Conservation (phyloP, 1,140 invertebrate species). For the Diachasmimorpha longicaudata region DNA sequence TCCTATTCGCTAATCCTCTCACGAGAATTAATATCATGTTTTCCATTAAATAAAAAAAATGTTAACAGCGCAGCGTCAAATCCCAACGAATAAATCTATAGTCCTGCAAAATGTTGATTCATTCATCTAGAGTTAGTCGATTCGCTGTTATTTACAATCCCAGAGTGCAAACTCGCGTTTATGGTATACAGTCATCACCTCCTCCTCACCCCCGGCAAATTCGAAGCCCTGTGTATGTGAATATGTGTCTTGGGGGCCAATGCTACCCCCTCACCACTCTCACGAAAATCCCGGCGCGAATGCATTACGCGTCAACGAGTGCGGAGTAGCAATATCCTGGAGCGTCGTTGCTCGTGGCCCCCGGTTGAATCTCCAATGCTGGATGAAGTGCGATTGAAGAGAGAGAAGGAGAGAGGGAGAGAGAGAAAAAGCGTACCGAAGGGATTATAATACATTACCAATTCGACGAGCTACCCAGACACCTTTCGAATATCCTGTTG, state of each 20-base stretch:
- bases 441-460: slow-evolving; percentile 63
- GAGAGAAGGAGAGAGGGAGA: no score
- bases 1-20: no score
- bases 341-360: slow-evolving; percentile 33
- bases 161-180: slow-evolving; percentile 34
- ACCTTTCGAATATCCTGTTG: slow-evolving; percentile 19
- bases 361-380: neutral
- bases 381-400: neutral
- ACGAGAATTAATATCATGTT: no score
- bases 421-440: slow-evolving; percentile 37
- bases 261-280: slow-evolving; percentile 2
- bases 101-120: neutral
- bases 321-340: slow-evolving; percentile 64
- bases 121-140: slow-evolving; percentile 21
- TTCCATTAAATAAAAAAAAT: neutral
- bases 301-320: slow-evolving; percentile 64
- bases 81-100: neutral
- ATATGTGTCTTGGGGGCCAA: slow-evolving; percentile 2
- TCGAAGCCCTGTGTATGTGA: neutral
- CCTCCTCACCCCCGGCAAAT: slow-evolving; percentile 26
- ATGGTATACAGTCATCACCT: slow-evolving; percentile 20
- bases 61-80: neutral
- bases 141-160: slow-evolving; percentile 29
- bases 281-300: slow-evolving; percentile 54
- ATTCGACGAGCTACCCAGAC: slow-evolving; percentile 54